Evolutionary conservation across 2,888 invertebrate species (phyloP).

Genomic region (Dendrolimus pini): DNA sequence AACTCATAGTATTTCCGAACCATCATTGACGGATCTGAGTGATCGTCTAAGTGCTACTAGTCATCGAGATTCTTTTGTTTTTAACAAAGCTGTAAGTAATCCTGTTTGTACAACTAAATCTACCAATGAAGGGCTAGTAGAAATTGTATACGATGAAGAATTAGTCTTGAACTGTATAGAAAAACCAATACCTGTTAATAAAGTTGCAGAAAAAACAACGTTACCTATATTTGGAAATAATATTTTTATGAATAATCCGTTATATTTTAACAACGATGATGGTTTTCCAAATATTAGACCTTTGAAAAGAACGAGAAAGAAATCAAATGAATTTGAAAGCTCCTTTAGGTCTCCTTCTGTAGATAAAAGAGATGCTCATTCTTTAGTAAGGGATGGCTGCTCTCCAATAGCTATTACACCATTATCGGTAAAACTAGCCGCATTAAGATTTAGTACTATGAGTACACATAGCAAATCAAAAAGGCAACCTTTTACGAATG

Average conservation of each 20-base stretch:
- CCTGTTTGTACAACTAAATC: slow-evolving; percentile 59
- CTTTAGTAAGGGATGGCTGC: slow-evolving; percentile 60
- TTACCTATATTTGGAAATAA: slow-evolving; percentile 69
- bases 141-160: slow-evolving; percentile 75
- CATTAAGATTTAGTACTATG: slow-evolving; percentile 73
- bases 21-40: slow-evolving; percentile 55
- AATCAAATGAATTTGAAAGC: slow-evolving; percentile 65
- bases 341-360: slow-evolving; percentile 64
- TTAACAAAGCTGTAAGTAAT: slow-evolving; percentile 29
- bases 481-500: slow-evolving; percentile 41
- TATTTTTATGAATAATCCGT: slow-evolving; percentile 64
- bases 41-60: slow-evolving; percentile 48
- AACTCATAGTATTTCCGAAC: slow-evolving; percentile 60
- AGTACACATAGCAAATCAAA: slow-evolving; percentile 56
- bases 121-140: slow-evolving; percentile 67
- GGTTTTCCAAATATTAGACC: slow-evolving; percentile 49
- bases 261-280: slow-evolving; percentile 67
- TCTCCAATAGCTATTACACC: slow-evolving; percentile 76
- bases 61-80: slow-evolving; percentile 26
- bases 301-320: slow-evolving; percentile 61
- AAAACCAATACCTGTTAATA: slow-evolving; percentile 41
- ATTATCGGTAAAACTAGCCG: slow-evolving; percentile 76
- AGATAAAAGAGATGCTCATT: slow-evolving; percentile 58
- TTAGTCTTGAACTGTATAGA: slow-evolving; percentile 60
- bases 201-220: slow-evolving; percentile 52